A percentile compares a stretch with the other conserved stretches of the same genome.
Evolutionary conservation across 37 sponge, comb jelly and placozoan genomes (phyloP).

Genomic region (Geodia barretti): DNA sequence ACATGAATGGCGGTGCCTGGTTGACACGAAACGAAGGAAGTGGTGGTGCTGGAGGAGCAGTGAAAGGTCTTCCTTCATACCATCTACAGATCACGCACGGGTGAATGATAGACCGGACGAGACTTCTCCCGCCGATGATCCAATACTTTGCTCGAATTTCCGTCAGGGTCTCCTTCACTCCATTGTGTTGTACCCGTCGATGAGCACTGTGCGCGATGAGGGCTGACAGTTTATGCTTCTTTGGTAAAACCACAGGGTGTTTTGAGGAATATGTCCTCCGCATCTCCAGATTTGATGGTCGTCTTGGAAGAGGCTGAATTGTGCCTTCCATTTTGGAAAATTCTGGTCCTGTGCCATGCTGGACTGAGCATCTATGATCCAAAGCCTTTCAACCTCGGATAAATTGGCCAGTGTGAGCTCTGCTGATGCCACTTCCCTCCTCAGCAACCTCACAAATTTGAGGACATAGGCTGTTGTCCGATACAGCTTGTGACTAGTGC

Average conservation of each 20-base stretch:
- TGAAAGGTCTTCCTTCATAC: conserved; percentile 3
- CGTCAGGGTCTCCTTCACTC: conserved; percentile 25
- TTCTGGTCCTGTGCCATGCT: background rate
- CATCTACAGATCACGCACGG: conserved; percentile 8
- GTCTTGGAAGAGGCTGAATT: conserved; percentile 23
- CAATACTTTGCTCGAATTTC: conserved; percentile 32
- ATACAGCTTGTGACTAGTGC: conserved; percentile 1
- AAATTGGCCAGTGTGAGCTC: background rate
- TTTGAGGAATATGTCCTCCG: conserved; percentile 35
- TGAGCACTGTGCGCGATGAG: conserved; percentile 20
- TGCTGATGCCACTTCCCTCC: background rate
- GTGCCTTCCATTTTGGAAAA: conserved; percentile 11
- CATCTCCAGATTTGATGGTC: conserved; percentile 16
- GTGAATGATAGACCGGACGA: conserved; percentile 8
- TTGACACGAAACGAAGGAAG: background rate
- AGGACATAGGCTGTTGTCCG: conserved; percentile 32
- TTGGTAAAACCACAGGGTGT: conserved; percentile 12
- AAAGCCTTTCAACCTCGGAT: background rate
- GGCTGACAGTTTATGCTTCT: background rate
- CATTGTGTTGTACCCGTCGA: conserved; percentile 20
- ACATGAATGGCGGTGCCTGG: background rate
- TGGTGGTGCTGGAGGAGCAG: conserved; percentile 6
- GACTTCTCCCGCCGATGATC: conserved; percentile 22
- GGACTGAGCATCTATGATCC: conserved; percentile 11
- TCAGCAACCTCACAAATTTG: conserved; percentile 6